phyloP scores from a whole-genome alignment of 2,797 vertebrate species.

The Allobates femoralis region DNA sequence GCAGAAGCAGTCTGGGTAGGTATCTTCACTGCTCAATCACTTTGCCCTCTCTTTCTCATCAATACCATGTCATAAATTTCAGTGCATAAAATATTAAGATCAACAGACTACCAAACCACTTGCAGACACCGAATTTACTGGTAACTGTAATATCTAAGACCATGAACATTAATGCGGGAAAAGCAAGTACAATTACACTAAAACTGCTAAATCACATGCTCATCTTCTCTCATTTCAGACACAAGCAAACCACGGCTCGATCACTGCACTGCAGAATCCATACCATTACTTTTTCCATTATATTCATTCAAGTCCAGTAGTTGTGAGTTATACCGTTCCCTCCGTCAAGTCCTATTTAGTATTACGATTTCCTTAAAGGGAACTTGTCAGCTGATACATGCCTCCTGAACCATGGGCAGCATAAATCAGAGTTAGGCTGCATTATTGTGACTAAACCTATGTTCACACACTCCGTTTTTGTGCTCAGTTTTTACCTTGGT shows the following conservation, averaged over 20 bases:
- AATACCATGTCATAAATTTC: constrained; percentile 55
- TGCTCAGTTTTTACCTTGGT: too few relatives aligned
- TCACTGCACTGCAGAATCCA: constrained; percentile 21
- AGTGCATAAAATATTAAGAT: constrained; percentile 58
- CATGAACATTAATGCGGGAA: constrained; percentile 43
- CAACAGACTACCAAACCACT: constrained; percentile 57
- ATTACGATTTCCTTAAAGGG: neutral
- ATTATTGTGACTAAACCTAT: too few relatives aligned
- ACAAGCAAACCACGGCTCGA: constrained; percentile 44
- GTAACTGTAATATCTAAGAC: constrained; percentile 51
- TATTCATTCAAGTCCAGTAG: neutral
- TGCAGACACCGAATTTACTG: constrained; percentile 54
- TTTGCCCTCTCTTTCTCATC: constrained; percentile 37
- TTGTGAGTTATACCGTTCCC: neutral
- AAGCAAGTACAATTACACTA: constrained; percentile 48
- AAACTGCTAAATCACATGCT: constrained; percentile 43
- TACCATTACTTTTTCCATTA: constrained; percentile 22
- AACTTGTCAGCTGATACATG: neutral
- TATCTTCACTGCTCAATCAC: constrained; percentile 34
- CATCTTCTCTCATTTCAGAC: constrained; percentile 38
- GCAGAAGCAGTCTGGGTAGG: constrained; percentile 26
- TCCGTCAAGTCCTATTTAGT: neutral
- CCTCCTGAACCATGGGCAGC: too few relatives aligned
- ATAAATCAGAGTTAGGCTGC: too few relatives aligned
- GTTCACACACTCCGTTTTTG: too few relatives aligned